Evolutionary conservation across 1,140 invertebrate genomes (phyloP).

Genomic region (Drosophila mojavensis): DNA sequence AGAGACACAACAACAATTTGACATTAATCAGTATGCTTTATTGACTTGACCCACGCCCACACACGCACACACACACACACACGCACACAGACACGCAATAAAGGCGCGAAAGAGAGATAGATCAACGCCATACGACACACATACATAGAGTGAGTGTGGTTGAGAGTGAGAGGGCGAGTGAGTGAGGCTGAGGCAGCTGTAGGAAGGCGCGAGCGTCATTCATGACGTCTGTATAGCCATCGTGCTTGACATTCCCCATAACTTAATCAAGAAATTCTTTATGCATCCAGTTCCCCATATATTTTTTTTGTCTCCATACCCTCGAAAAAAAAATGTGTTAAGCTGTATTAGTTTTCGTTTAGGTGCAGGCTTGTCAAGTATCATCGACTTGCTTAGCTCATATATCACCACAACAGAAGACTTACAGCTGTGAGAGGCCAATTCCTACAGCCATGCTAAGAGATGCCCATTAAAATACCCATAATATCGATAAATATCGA

Average conservation of each 20-base stretch:
- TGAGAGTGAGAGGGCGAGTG: not conserved
- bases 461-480: no score
- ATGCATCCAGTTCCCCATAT: constrained; percentile 14
- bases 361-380: not conserved
- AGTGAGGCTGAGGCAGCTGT: not conserved
- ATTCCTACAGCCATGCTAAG: no score
- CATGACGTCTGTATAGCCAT: constrained; percentile 35
- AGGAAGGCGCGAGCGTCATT: constrained; percentile 31
- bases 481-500: not conserved
- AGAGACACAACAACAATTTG: constrained; percentile 60
- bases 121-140: constrained; percentile 19
- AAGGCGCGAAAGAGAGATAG: constrained; percentile 7
- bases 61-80: no score
- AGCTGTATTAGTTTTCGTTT: not conserved
- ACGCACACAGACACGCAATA: not conserved
- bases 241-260: constrained; percentile 61
- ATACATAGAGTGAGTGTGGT: not conserved
- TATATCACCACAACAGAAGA: no score
- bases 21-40: constrained; percentile 70
- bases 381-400: not conserved
- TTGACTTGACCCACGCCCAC: constrained; percentile 48
- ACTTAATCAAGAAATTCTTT: constrained; percentile 79
- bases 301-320: not conserved
- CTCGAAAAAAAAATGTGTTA: not conserved
- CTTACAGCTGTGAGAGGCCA: no score